These are phyloP conservation scores for Plutomurus gul DNA, from an alignment of 1,140 invertebrate genomes.

Conservation along the genomic window DNA sequence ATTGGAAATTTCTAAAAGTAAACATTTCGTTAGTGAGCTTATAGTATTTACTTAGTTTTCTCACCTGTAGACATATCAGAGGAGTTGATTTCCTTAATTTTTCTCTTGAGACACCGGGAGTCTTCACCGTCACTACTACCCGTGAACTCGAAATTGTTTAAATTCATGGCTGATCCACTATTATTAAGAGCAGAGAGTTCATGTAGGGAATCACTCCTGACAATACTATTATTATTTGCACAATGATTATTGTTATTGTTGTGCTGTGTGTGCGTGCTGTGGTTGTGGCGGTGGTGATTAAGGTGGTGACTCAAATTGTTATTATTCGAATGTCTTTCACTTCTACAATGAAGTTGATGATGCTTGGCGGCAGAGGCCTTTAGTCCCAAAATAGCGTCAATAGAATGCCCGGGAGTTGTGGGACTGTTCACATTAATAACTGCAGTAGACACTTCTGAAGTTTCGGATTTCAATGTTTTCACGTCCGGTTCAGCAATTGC, in stretches of 20 bases:
- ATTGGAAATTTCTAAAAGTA: too few relatives aligned
- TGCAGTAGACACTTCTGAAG: neutral
- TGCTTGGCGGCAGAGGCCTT: conserved; percentile 30
- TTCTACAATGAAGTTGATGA: neutral
- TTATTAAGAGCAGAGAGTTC: neutral
- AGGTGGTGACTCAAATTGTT: conserved; percentile 4
- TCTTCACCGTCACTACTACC: conserved; percentile 21
- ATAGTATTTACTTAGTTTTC: too few relatives aligned
- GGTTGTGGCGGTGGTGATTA: conserved; percentile 25
- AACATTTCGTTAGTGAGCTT: too few relatives aligned
- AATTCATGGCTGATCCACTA: neutral
- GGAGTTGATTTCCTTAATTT: conserved; percentile 32
- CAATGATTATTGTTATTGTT: conserved; percentile 29
- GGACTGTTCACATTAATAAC: neutral
- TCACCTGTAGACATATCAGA: conserved; percentile 35
- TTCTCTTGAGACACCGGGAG: conserved; percentile 36
- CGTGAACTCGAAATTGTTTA: conserved; percentile 2
- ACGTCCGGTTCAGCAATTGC: conserved; percentile 44
- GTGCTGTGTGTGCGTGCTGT: neutral
- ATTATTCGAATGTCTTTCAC: conserved; percentile 14
- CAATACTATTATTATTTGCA: conserved; percentile 8
- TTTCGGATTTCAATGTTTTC: conserved; percentile 15
- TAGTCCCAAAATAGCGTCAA: conserved; percentile 51
- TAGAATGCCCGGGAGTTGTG: conserved; percentile 26
- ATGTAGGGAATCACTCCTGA: neutral